Base-by-base conservation (phyloP, 2,113 vertebrate genomes). In the Scytalopus superciliaris region DNA sequence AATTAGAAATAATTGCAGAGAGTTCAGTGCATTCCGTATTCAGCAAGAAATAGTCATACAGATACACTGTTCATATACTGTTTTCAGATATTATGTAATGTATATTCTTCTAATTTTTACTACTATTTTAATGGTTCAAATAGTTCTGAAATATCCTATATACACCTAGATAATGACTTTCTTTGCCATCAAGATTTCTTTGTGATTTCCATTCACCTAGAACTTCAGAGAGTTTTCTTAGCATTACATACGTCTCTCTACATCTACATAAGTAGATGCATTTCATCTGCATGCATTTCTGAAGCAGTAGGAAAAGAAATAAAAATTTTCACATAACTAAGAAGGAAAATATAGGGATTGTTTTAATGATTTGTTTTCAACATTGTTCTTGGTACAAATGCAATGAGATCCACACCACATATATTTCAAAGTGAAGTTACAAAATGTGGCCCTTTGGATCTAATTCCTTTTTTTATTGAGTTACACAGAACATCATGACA, bases 381-480 rank as follows among this genome's bases (percentile, higher is more conserved):
- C 49, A 40, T 55, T 67, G 22, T 44, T n/a, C 37, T 52, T 79
- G 9, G 19, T 60, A 83, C 12, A 69, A 25, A 18, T 44, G 19
- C 15, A 90, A 69, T 84, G 73, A 70, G 17, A 62, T 68, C 12
- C 40, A 87, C 44, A 74, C 22, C 17, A 81, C 22, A 62, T 25
- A 45, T 4, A 24, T 85, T 94, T 89, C 17, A 85, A 93, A 94
- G 27, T 57, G 6, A 68, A 75, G 25, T 52, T 73, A 77, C 21
- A 83, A 77, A 84, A 80, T 78, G 24, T 49, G 18, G 12, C 40
- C 25, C 10, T 84, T 90, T 83, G 37, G 14, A 31, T 33, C 33
- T 87, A 83, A 88, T 78, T 92, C 42, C 49, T 94, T 93, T 95
- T 22, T 85, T 87, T 95, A 94, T 93, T 93, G 97, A 95, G 53